Evolutionary conservation across 2,888 invertebrate species (phyloP).

Genomic region (Agrilus mali): DNA sequence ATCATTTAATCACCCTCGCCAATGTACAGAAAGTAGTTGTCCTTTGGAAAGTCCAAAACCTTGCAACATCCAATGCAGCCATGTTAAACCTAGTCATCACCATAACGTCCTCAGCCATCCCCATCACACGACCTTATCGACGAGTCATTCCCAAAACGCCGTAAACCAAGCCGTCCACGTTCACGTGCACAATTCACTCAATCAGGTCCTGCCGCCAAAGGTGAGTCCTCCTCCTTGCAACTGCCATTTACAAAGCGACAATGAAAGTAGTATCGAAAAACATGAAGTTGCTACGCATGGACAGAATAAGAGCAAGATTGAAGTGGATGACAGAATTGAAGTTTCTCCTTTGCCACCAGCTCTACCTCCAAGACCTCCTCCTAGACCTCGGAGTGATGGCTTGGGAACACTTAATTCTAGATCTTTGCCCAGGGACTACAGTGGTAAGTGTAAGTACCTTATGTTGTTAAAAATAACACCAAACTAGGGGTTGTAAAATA

Average conservation of each 20-base stretch:
- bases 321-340: conserved; percentile 33
- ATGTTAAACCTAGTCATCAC: conserved; percentile 15
- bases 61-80: conserved; percentile 20
- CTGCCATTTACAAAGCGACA: conserved; percentile 28
- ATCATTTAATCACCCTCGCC: conserved; percentile 23
- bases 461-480: neutral
- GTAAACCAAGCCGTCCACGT: conserved; percentile 23
- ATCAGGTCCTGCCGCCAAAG: conserved; percentile 20
- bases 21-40: conserved; percentile 22
- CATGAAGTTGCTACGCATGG: conserved; percentile 13
- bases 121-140: conserved; percentile 17
- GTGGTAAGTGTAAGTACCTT: conserved; percentile 18
- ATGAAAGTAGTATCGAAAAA: conserved; percentile 17
- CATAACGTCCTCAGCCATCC: conserved; percentile 17
- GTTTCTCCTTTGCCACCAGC: conserved; percentile 35
- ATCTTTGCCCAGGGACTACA: conserved; percentile 19
- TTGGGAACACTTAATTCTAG: conserved; percentile 25
- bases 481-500: too few relatives aligned
- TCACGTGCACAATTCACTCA: conserved; percentile 26
- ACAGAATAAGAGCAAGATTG: conserved; percentile 23
- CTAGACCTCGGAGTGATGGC: conserved; percentile 31
- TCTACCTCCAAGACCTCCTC: conserved; percentile 35
- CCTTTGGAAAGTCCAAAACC: conserved; percentile 16
- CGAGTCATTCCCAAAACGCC: conserved; percentile 22
- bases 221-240: conserved; percentile 22